Percentiles rank a stretch among this genome's conserved stretches.
phyloP scores from a whole-genome alignment of 1,140 invertebrate genomes.

The Meloidogyne floridensis region DNA sequence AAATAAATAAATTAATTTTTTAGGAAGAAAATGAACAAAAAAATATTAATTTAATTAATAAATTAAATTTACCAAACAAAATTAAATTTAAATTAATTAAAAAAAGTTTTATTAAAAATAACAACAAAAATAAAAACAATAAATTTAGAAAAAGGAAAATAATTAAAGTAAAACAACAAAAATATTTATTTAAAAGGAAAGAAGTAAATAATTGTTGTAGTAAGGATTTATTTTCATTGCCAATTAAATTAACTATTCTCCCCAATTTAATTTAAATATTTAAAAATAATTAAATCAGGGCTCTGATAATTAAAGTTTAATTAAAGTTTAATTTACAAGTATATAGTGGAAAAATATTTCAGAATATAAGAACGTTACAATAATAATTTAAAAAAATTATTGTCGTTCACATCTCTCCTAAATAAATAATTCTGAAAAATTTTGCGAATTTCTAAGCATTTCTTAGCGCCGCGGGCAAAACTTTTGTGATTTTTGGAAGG shows the following conservation, averaged over 20 bases:
- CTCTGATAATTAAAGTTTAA: too few relatives aligned
- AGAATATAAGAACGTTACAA: too few relatives aligned
- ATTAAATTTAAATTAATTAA: slow-evolving; percentile 8
- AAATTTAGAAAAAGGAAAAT: background rate
- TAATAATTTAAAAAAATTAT: too few relatives aligned
- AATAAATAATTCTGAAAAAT: too few relatives aligned
- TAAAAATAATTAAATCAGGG: too few relatives aligned
- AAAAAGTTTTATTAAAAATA: slow-evolving; percentile 10
- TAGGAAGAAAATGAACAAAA: background rate
- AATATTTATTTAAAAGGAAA: background rate
- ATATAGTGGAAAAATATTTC: too few relatives aligned
- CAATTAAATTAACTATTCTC: background rate
- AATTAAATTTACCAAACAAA: background rate
- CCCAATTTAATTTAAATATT: background rate
- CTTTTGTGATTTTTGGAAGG: too few relatives aligned
- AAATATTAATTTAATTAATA: slow-evolving; percentile 4
- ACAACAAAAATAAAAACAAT: background rate
- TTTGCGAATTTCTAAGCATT: too few relatives aligned
- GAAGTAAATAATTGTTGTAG: background rate
- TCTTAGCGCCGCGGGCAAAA: too few relatives aligned
- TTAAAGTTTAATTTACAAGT: too few relatives aligned
- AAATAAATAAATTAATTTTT: background rate
- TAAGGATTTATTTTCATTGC: background rate
- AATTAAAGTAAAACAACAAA: background rate
- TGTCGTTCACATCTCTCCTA: too few relatives aligned